Percentiles rank a stretch among this genome's conserved stretches.
phyloP scores from a whole-genome alignment of 2,888 invertebrate species.

The Periphyllus acericola region DNA sequence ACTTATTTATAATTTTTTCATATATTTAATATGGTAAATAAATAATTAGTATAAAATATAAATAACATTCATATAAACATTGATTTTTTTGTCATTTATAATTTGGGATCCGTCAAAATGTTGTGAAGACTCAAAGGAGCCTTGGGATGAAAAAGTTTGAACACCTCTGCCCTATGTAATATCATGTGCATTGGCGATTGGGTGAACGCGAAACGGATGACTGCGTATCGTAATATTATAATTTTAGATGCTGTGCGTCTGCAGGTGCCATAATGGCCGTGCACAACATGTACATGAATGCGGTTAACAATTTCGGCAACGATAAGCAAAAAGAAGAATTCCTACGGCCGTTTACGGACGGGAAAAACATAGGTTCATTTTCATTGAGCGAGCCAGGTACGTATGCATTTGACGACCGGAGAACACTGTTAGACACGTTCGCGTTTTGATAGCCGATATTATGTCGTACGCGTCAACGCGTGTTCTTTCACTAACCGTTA shows the following conservation, averaged over 20 bases:
- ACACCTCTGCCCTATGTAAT: too few species aligned
- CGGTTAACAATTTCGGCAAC: conserved; percentile 81
- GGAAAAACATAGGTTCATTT: conserved; percentile 86
- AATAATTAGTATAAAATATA: too few species aligned
- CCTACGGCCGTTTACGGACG: conserved; percentile 80
- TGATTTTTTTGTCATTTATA: too few species aligned
- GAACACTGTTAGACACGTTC: not conserved
- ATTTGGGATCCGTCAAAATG: too few species aligned
- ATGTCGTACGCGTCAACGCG: too few species aligned
- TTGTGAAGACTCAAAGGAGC: too few species aligned
- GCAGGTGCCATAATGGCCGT: conserved; percentile 95
- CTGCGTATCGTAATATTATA: conserved; percentile 41
- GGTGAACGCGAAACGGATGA: not conserved
- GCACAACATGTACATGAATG: conserved; percentile 90
- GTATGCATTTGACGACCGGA: not conserved
- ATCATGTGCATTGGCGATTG: not conserved
- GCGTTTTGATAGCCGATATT: not conserved
- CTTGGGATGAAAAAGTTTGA: too few species aligned
- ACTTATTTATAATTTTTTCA: too few species aligned
- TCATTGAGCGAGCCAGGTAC: conserved; percentile 87
- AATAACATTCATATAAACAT: too few species aligned
- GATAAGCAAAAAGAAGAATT: conserved; percentile 82
- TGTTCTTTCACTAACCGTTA: not conserved
- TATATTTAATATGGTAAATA: too few species aligned
- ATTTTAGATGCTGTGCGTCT: conserved; percentile 79